Evolutionary conservation across 2,797 vertebrate species (phyloP).

Genomic region (Thripadectes ignobilis): DNA sequence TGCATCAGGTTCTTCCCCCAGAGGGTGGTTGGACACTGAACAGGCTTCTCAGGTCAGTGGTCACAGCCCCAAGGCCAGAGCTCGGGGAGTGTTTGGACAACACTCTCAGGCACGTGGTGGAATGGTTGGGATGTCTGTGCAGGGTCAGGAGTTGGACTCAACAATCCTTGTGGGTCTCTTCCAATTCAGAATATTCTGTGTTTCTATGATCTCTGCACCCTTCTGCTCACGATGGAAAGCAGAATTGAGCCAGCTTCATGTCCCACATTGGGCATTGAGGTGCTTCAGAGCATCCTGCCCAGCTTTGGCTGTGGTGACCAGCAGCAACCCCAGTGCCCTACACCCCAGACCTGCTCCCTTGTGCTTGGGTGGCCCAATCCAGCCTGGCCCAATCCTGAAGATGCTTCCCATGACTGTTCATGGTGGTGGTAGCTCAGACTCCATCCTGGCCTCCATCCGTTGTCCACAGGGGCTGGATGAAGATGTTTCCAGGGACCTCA

Average conservation of each 20-base stretch:
- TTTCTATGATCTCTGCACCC: neutral
- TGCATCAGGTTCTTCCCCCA: neutral
- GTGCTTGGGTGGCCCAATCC: fast-evolving
- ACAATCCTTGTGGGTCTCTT: neutral
- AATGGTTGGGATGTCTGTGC: neutral
- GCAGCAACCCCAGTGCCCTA: neutral
- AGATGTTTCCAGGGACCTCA: conserved; percentile 84
- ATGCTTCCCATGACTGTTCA: fast-evolving
- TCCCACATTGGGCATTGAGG: fast-evolving
- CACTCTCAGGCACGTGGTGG: fast-evolving
- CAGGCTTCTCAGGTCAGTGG: neutral
- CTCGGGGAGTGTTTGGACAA: fast-evolving
- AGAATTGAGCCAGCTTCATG: neutral
- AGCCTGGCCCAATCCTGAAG: neutral
- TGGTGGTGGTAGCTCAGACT: neutral
- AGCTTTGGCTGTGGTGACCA: neutral
- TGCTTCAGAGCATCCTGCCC: neutral
- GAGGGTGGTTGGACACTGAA: neutral
- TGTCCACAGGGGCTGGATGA: conserved; percentile 68
- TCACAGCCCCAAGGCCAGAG: fast-evolving
- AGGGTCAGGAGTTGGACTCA: too few species aligned
- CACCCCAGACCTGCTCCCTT: neutral
- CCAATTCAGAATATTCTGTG: neutral
- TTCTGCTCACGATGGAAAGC: fast-evolving
- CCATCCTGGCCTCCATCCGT: neutral